Evolutionary conservation across 2,888 invertebrate species (phyloP).

Genomic region (Orchestes rusci): DNA sequence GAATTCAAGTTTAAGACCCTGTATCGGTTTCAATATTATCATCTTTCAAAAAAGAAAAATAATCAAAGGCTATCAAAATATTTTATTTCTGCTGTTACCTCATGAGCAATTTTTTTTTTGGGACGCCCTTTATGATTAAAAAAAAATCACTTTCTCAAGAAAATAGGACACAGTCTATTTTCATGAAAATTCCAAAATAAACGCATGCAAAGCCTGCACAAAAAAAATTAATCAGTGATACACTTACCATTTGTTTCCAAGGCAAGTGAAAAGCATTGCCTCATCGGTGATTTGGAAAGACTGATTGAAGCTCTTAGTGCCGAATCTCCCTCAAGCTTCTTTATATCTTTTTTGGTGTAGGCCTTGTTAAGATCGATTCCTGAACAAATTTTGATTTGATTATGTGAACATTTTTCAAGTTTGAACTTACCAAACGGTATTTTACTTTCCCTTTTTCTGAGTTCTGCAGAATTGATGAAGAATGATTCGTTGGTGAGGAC

Average conservation of each 20-base stretch:
- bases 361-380: constrained; percentile 70
- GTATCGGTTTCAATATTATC: no score
- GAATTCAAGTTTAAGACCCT: no score
- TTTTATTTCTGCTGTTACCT: no score
- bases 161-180: background rate
- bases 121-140: no score
- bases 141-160: background rate
- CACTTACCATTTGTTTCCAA: constrained; percentile 72
- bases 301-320: constrained; percentile 66
- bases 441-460: constrained; percentile 61
- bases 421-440: constrained; percentile 64
- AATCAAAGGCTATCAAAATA: no score
- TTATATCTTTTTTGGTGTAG: constrained; percentile 73
- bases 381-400: constrained; percentile 32
- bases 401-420: no score
- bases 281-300: constrained; percentile 67
- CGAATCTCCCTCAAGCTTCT: constrained; percentile 60
- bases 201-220: constrained; percentile 23
- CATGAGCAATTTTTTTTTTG: no score
- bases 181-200: constrained; percentile 9
- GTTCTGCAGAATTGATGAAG: constrained; percentile 48
- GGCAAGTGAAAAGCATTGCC: constrained; percentile 73
- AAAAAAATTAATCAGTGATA: constrained; percentile 24
- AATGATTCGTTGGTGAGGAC: constrained; percentile 79
- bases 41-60: no score